phyloP scores from a whole-genome alignment of 1,140 invertebrate genomes.

The Platyura marginata region DNA sequence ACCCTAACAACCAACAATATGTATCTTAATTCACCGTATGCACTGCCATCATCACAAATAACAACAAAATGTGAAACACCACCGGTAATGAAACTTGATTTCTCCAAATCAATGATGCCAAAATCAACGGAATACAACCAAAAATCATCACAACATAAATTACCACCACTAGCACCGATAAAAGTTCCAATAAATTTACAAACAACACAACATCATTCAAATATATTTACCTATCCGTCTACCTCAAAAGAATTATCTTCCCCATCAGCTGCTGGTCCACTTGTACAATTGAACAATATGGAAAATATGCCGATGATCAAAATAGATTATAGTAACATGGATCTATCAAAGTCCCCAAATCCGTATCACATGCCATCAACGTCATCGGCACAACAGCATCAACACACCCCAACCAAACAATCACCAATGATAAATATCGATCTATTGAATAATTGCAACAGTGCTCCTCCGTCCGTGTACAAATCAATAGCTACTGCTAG shows the following conservation, averaged over 20 bases:
- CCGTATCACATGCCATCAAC: no score
- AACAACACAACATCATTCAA: not conserved
- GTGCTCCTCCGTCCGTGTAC: not conserved
- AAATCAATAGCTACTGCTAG: not conserved
- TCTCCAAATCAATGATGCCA: not conserved
- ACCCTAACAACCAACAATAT: not conserved
- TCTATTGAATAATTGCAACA: conserved; percentile 11
- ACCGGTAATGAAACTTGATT: not conserved
- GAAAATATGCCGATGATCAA: no score
- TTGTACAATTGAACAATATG: no score
- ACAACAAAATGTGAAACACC: not conserved
- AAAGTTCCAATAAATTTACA: no score
- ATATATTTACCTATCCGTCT: not conserved
- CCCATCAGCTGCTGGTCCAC: not conserved
- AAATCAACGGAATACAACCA: conserved; percentile 1
- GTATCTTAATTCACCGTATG: not conserved
- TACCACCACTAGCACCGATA: not conserved
- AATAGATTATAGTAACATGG: no score
- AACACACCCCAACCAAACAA: no score
- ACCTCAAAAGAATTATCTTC: not conserved
- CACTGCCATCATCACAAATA: not conserved
- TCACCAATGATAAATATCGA: conserved; percentile 21
- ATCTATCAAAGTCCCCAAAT: no score
- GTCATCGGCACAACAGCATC: not conserved
- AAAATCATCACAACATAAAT: conserved; percentile 6